These are phyloP conservation scores for Novumbra hubbsi DNA, from an alignment of 2,797 vertebrate species.

Conservation along the genomic window DNA sequence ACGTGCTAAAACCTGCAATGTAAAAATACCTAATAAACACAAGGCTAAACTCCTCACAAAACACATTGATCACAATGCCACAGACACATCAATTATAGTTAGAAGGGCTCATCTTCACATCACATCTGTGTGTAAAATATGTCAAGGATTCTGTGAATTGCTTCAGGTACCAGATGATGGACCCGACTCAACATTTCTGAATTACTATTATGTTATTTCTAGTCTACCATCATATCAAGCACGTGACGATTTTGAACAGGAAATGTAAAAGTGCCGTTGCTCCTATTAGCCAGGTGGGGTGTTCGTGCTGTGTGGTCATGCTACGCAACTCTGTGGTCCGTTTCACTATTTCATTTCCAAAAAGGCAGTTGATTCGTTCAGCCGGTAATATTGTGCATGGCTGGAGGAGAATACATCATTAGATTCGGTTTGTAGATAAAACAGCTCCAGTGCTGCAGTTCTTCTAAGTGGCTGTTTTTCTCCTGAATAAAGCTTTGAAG, in stretches of 20 bases:
- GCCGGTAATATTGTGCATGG: constrained; percentile 50
- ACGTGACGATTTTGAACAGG: constrained; percentile 46
- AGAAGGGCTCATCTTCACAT: not conserved
- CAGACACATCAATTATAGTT: not conserved
- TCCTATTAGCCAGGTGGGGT: constrained; percentile 58
- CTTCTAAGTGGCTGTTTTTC: constrained; percentile 52
- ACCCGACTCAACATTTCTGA: constrained; percentile 33
- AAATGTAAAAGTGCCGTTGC: constrained; percentile 60
- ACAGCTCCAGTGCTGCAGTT: constrained; percentile 50
- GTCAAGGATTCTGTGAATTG: constrained; percentile 30
- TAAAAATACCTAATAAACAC: not conserved
- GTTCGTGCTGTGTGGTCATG: constrained; percentile 38
- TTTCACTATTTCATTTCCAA: constrained; percentile 51
- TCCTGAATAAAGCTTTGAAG: constrained; percentile 60
- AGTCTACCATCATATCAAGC: constrained; percentile 56
- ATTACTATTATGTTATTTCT: constrained; percentile 54
- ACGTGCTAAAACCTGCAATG: too few relatives aligned
- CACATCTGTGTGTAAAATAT: not conserved
- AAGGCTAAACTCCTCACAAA: not conserved
- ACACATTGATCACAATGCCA: not conserved
- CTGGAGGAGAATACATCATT: constrained; percentile 60
- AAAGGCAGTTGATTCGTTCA: constrained; percentile 40
- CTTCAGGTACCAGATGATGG: constrained; percentile 34
- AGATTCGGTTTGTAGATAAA: constrained; percentile 67
- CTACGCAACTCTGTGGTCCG: constrained; percentile 38